Conservation (phyloP, 1,140 invertebrate species). For the Sitobion miscanthi region DNA sequence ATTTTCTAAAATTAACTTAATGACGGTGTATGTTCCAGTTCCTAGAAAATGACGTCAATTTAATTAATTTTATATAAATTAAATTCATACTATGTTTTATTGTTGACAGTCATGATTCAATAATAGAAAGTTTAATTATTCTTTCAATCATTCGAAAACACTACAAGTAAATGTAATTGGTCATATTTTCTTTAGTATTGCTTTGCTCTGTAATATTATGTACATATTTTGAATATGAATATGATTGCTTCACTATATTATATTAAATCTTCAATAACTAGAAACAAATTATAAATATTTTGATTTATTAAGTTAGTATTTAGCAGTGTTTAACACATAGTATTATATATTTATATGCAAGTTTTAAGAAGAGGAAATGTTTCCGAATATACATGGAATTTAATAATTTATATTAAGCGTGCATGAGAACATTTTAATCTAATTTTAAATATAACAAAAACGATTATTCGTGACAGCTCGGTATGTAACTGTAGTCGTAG, state of each 20-base stretch:
- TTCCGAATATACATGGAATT: background rate
- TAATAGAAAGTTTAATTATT: background rate
- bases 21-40: background rate
- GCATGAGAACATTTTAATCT: background rate
- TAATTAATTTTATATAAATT: background rate
- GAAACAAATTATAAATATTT: background rate
- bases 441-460: background rate
- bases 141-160: background rate
- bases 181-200: background rate
- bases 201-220: background rate
- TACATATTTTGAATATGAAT: background rate
- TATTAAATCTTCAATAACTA: background rate
- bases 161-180: background rate
- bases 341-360: background rate
- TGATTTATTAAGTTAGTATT: background rate
- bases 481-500: background rate
- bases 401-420: background rate
- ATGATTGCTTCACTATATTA: background rate
- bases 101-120: background rate
- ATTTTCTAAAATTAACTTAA: conserved; percentile 8
- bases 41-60: background rate
- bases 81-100: background rate
- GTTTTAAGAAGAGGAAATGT: background rate
- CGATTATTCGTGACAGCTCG: background rate
- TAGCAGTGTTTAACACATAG: background rate